These are phyloP conservation scores for Drosophila bunnanda DNA, from an alignment of 2,888 invertebrate genomes.

Conservation along the genomic window DNA sequence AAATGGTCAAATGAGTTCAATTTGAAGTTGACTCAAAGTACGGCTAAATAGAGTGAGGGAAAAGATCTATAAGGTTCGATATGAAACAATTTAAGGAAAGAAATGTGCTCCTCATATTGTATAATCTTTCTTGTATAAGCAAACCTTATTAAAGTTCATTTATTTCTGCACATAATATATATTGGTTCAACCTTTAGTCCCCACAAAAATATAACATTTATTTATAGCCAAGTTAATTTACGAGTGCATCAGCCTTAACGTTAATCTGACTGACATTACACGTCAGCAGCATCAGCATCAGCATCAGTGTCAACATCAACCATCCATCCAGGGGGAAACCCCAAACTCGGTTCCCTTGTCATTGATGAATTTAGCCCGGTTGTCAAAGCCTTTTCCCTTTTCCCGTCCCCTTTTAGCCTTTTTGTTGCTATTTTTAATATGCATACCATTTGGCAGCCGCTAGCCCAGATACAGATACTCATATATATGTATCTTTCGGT, in stretches of 20 bases:
- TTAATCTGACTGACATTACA: slow-evolving; percentile 23
- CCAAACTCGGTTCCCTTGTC: slow-evolving; percentile 48
- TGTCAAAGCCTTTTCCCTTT: slow-evolving; percentile 27
- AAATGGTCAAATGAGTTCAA: slow-evolving; percentile 62
- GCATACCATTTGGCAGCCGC: slow-evolving; percentile 59
- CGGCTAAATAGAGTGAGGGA: not conserved
- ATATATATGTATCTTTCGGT: slow-evolving; percentile 22
- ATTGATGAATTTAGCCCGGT: slow-evolving; percentile 63
- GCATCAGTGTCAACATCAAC: slow-evolving; percentile 28
- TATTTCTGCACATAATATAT: not conserved
- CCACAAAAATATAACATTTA: not conserved
- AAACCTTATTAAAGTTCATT: not conserved
- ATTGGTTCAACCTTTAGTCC: not conserved
- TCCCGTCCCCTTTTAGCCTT: not conserved
- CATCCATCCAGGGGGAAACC: slow-evolving; percentile 1
- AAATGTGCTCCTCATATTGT: not conserved
- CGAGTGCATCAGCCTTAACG: slow-evolving; percentile 12
- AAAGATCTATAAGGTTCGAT: not conserved
- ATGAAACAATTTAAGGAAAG: too few relatives aligned
- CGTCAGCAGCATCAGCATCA: slow-evolving; percentile 38
- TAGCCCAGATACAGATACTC: slow-evolving; percentile 50
- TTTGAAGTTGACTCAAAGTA: slow-evolving; percentile 49
- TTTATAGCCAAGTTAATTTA: slow-evolving; percentile 12
- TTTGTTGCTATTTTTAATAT: slow-evolving; percentile 65
- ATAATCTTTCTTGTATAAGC: not conserved